These are phyloP conservation scores for Agrotis ipsilon DNA, from an alignment of 2,888 invertebrate species.

Conservation along the genomic window DNA sequence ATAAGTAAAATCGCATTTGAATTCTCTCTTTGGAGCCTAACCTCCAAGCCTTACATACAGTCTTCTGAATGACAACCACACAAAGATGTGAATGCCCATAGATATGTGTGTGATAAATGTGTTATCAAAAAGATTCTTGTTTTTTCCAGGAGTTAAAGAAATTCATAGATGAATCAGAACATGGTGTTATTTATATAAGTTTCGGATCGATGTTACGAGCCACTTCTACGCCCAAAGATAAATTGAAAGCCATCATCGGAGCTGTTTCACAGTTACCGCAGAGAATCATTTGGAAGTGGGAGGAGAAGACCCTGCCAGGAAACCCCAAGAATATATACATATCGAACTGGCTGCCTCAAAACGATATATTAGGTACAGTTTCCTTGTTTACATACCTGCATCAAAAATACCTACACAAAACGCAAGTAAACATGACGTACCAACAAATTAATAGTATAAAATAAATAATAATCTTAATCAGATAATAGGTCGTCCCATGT, in stretches of 20 bases:
- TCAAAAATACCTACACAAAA: neutral
- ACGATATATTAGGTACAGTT: constrained; percentile 92
- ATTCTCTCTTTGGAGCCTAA: no score
- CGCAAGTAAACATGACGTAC: no score
- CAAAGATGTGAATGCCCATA: no score
- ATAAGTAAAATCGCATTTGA: no score
- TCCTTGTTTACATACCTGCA: neutral
- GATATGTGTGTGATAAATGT: neutral
- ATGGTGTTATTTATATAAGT: constrained; percentile 94
- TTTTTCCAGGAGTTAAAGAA: constrained; percentile 89
- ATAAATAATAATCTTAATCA: no score
- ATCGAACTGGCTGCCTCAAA: constrained; percentile 93
- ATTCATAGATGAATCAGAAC: constrained; percentile 92
- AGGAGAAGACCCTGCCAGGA: constrained; percentile 90
- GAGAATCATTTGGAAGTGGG: constrained; percentile 95
- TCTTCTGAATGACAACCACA: no score
- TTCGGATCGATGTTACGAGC: constrained; percentile 94
- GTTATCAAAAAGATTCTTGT: neutral
- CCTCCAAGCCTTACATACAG: no score
- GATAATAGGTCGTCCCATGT: no score
- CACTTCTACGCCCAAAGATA: constrained; percentile 91
- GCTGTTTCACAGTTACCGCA: constrained; percentile 92
- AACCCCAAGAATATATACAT: constrained; percentile 92
- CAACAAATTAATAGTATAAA: no score
- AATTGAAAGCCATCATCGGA: constrained; percentile 91